Percentiles rank a stretch among this genome's conserved stretches.
These are phyloP conservation scores for Paedocypris micromegethes DNA, from an alignment of 2,797 vertebrate genomes.

Conservation along the genomic window DNA sequence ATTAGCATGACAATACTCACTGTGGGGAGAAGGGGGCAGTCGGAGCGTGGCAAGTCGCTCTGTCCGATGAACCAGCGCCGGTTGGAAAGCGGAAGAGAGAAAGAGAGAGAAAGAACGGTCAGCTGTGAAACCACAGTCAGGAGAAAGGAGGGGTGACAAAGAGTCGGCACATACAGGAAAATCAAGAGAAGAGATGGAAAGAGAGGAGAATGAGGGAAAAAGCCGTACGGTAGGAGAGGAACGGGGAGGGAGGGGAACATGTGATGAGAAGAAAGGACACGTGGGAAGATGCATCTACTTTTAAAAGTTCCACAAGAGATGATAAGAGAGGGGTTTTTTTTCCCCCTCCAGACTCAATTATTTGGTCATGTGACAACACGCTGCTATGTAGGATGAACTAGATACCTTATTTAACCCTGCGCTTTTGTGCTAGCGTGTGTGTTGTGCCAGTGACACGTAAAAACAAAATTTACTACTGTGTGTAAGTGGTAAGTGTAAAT, in stretches of 20 bases:
- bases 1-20: constrained; percentile 57
- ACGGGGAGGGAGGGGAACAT: constrained; percentile 30
- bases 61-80: constrained; percentile 53
- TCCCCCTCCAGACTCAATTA: not conserved
- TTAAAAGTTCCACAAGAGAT: constrained; percentile 9
- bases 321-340: constrained; percentile 1
- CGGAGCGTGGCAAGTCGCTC: constrained; percentile 49
- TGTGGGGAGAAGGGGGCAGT: constrained; percentile 50
- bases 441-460: not conserved
- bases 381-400: constrained; percentile 11
- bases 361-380: constrained; percentile 7
- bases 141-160: constrained; percentile 42
- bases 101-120: constrained; percentile 42
- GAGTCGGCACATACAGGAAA: constrained; percentile 47
- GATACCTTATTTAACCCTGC: constrained; percentile 26
- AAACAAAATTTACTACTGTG: not conserved
- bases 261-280: constrained; percentile 29
- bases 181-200: constrained; percentile 37
- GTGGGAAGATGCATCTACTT: constrained; percentile 12
- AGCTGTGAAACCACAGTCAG: constrained; percentile 53
- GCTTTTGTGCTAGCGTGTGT: not conserved
- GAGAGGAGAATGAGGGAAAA: constrained; percentile 29
- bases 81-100: constrained; percentile 32
- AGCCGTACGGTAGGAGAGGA: constrained; percentile 28
- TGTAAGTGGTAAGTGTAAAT: constrained; percentile 1